Evolutionary conservation across 1,140 invertebrate genomes (phyloP).

Genomic region (Lasioglossum baleicum): DNA sequence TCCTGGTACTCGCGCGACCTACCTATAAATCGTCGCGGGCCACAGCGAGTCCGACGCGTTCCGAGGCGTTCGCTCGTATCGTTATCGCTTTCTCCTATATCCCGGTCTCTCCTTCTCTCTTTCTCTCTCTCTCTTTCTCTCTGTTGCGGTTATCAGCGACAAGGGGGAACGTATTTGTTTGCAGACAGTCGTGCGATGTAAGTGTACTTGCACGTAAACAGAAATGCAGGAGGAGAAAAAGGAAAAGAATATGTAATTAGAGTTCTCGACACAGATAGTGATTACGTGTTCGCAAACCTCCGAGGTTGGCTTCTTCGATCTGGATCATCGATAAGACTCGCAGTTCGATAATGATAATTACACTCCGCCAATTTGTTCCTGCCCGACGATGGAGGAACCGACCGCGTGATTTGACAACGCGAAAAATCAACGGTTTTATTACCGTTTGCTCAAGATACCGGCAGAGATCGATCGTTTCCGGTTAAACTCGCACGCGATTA

Average conservation of each 20-base stretch:
- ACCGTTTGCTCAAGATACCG: conserved; percentile 25
- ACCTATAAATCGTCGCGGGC: conserved; percentile 23
- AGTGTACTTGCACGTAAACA: background rate
- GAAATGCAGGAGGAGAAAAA: background rate
- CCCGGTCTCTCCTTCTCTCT: background rate
- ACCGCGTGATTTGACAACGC: background rate
- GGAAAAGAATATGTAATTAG: background rate
- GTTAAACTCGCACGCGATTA: background rate
- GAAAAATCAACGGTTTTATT: conserved; percentile 8
- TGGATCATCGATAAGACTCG: background rate
- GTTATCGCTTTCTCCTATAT: conserved; percentile 25
- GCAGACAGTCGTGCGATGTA: background rate
- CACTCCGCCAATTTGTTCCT: background rate
- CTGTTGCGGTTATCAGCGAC: conserved; percentile 43
- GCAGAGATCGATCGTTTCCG: background rate
- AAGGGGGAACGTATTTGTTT: conserved; percentile 23
- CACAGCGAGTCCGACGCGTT: conserved; percentile 6
- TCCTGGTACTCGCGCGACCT: conserved; percentile 22
- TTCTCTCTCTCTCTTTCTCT: conserved; percentile 1
- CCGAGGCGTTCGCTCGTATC: conserved; percentile 4
- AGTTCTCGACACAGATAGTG: background rate
- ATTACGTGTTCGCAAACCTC: conserved; percentile 3
- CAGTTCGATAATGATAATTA: background rate
- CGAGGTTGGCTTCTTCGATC: conserved; percentile 10
- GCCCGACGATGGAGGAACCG: background rate